Conservation (phyloP, 1,140 invertebrate genomes). For the Aradophagus sp. region DNA sequence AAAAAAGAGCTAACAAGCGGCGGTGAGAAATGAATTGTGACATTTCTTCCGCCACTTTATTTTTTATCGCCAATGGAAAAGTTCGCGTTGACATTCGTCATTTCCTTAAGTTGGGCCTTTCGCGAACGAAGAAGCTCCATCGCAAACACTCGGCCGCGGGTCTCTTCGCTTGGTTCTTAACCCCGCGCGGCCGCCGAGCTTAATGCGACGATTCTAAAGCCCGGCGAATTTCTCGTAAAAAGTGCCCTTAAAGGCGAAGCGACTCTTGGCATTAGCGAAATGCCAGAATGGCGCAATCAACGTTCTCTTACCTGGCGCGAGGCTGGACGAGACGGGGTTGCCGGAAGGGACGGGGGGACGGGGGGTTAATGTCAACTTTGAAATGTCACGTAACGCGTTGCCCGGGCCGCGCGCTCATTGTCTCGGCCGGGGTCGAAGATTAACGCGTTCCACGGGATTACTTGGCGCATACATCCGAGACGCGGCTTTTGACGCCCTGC, state of each 20-base stretch:
- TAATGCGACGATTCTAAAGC: slow-evolving; percentile 59
- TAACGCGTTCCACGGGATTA: slow-evolving; percentile 45
- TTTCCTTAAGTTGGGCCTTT: slow-evolving; percentile 46
- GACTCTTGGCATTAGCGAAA: slow-evolving; percentile 69
- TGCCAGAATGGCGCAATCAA: slow-evolving; percentile 62
- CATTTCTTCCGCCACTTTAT: slow-evolving; percentile 46
- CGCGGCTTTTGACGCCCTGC: slow-evolving; percentile 18
- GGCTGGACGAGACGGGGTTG: slow-evolving; percentile 26
- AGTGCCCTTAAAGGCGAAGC: slow-evolving; percentile 62
- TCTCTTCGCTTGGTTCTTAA: slow-evolving; percentile 49
- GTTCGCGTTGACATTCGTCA: slow-evolving; percentile 50
- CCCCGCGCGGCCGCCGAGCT: slow-evolving; percentile 27
- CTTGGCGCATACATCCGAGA: slow-evolving; percentile 9
- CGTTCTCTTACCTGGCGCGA: slow-evolving; percentile 48
- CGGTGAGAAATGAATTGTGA: slow-evolving; percentile 36
- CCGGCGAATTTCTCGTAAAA: slow-evolving; percentile 65
- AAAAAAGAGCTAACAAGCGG: not conserved
- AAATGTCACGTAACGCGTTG: slow-evolving; percentile 70
- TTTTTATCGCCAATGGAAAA: slow-evolving; percentile 48
- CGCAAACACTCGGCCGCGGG: slow-evolving; percentile 40
- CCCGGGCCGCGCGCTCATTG: slow-evolving; percentile 61
- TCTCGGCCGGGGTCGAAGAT: slow-evolving; percentile 57
- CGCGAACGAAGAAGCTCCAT: slow-evolving; percentile 32
- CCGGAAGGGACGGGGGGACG: too few species aligned
- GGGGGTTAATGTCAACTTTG: slow-evolving; percentile 69